Conservation (phyloP, 2,113 vertebrate genomes). For the Reinhardtius hippoglossoides region DNA sequence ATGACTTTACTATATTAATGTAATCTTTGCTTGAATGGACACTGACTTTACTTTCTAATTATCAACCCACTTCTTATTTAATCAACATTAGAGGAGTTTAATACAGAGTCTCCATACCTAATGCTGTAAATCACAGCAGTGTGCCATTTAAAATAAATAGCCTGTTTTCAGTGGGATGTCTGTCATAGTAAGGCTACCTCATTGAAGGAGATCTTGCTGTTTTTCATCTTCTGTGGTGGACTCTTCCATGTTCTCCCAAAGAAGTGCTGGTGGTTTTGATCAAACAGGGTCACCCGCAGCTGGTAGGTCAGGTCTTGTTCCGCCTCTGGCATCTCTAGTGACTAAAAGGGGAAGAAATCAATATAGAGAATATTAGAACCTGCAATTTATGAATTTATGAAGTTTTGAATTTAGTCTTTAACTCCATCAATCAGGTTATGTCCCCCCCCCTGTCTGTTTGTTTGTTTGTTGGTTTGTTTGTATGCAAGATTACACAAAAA, state of each 20-base stretch:
- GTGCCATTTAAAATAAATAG: background rate
- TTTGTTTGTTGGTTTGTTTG: too few species aligned
- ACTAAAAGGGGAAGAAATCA: conserved; percentile 4
- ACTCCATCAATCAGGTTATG: too few species aligned
- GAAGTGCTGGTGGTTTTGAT: conserved; percentile 87
- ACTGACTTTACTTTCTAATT: too few species aligned
- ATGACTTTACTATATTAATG: too few species aligned
- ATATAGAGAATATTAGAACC: background rate
- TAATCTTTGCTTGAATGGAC: too few species aligned
- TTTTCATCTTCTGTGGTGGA: conserved; percentile 48
- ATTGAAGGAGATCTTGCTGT: conserved; percentile 79
- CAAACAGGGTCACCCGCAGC: conserved; percentile 89
- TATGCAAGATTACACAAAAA: too few species aligned
- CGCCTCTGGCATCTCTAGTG: conserved; percentile 60
- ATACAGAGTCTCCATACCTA: background rate
- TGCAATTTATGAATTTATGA: background rate
- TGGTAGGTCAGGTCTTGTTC: conserved; percentile 79
- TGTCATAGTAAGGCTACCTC: conserved; percentile 83
- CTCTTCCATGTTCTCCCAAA: conserved; percentile 94
- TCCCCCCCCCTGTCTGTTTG: too few species aligned
- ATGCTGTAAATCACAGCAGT: background rate
- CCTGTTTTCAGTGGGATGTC: background rate
- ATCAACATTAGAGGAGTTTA: conserved; percentile 12
- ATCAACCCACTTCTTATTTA: background rate
- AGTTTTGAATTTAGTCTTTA: too few species aligned